Conservation (phyloP, 2,113 vertebrate species). For the Alligator mississippiensis region DNA sequence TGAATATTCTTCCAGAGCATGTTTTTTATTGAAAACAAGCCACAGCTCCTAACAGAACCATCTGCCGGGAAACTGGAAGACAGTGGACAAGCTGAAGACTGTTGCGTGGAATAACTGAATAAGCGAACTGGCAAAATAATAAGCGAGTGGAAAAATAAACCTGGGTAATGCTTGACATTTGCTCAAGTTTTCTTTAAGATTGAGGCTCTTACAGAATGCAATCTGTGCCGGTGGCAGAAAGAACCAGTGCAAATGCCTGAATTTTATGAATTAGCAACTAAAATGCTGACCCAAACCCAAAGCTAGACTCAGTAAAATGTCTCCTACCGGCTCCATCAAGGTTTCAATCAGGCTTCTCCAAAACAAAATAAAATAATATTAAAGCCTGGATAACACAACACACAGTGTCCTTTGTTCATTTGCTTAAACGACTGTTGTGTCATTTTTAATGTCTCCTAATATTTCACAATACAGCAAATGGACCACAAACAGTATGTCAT, state of each 20-base stretch:
- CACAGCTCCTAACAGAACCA: background rate
- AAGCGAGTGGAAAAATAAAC: background rate
- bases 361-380: conserved; percentile 9
- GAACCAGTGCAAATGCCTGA: background rate
- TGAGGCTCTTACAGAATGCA: conserved; percentile 23
- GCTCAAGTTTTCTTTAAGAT: conserved; percentile 47
- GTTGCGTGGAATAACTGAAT: background rate
- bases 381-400: fast-evolving
- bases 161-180: conserved; percentile 55
- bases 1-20: background rate
- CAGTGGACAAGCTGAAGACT: background rate
- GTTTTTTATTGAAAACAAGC: conserved; percentile 7
- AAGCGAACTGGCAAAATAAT: conserved; percentile 36
- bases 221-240: conserved; percentile 26
- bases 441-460: background rate
- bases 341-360: conserved; percentile 11
- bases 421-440: background rate
- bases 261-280: conserved; percentile 35
- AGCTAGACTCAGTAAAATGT: background rate
- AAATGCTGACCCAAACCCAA: background rate
- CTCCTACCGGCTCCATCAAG: background rate
- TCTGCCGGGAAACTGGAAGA: background rate
- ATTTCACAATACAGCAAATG: background rate
- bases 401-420: background rate
- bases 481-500: background rate